Evolutionary conservation across 2,888 invertebrate genomes (phyloP).

Genomic region (Trichacis sp.): DNA sequence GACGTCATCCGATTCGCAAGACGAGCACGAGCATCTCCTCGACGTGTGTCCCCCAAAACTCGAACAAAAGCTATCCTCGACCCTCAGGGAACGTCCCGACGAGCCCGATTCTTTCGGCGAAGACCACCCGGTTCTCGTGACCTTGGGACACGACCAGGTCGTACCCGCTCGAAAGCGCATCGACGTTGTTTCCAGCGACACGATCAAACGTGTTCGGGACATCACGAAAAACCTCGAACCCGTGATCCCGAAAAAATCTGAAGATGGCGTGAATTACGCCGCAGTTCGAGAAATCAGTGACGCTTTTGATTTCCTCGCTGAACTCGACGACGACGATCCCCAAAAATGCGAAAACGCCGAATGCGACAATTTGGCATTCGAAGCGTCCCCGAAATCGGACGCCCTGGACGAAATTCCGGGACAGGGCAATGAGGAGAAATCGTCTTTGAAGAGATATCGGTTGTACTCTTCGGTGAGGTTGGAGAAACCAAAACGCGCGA

Average conservation of each 20-base stretch:
- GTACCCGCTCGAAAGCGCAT: slow-evolving; percentile 62
- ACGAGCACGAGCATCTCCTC: slow-evolving; percentile 65
- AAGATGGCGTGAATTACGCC: slow-evolving; percentile 46
- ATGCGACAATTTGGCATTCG: slow-evolving; percentile 33
- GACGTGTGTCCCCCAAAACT: slow-evolving; percentile 65
- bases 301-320: slow-evolving; percentile 62
- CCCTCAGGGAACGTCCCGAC: slow-evolving; percentile 46
- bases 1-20: slow-evolving; percentile 49
- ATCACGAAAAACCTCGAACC: slow-evolving; percentile 65
- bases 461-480: slow-evolving; percentile 40
- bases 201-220: slow-evolving; percentile 63
- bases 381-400: slow-evolving; percentile 22
- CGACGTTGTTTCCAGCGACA: slow-evolving; percentile 65
- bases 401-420: slow-evolving; percentile 5
- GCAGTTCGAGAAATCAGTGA: slow-evolving; percentile 57
- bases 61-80: slow-evolving; percentile 63
- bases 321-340: slow-evolving; percentile 50
- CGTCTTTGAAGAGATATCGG: slow-evolving; percentile 34
- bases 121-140: slow-evolving; percentile 56
- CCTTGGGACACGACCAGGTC: slow-evolving; percentile 64
- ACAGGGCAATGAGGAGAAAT: slow-evolving; percentile 1
- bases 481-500: slow-evolving; percentile 15
- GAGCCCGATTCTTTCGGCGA: slow-evolving; percentile 17
- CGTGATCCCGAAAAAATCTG: slow-evolving; percentile 48
- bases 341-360: slow-evolving; percentile 19